Evolutionary conservation across 2,888 invertebrate species (phyloP).

Genomic region (Hedya salicella): DNA sequence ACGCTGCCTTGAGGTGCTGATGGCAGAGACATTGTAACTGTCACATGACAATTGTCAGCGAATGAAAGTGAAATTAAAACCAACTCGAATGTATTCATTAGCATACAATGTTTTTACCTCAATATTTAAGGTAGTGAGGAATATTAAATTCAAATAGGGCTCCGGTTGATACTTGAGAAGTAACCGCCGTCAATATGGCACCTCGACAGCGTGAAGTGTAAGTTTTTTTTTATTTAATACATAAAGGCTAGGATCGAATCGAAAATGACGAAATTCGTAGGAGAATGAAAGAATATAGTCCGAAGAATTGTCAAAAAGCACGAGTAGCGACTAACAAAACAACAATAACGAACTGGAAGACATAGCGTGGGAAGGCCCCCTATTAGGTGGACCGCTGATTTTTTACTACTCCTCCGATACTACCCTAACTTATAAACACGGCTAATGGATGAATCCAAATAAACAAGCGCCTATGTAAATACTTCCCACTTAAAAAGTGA

Average conservation of each 20-base stretch:
- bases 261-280: too few species aligned
- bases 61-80: slow-evolving; percentile 24
- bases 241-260: too few species aligned
- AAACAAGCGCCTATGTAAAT: background rate
- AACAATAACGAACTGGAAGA: too few species aligned
- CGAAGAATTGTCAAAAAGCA: too few species aligned
- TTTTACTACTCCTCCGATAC: too few species aligned
- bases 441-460: too few species aligned
- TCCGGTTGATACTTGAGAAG: background rate
- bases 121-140: slow-evolving; percentile 1
- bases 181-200: background rate
- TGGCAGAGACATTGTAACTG: slow-evolving; percentile 29
- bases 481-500: slow-evolving; percentile 6
- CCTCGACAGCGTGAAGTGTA: background rate
- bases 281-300: too few species aligned
- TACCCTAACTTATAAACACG: too few species aligned
- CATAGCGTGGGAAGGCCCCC: too few species aligned
- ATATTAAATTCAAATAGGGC: slow-evolving; percentile 21
- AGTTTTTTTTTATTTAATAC: background rate
- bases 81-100: slow-evolving; percentile 26
- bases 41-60: slow-evolving; percentile 38
- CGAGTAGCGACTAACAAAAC: too few species aligned
- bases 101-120: slow-evolving; percentile 27
- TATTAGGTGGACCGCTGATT: too few species aligned
- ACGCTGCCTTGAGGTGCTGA: slow-evolving; percentile 34